Evolutionary conservation across 2,113 vertebrate species (phyloP).

Genomic region (Meleagris gallopavo): DNA sequence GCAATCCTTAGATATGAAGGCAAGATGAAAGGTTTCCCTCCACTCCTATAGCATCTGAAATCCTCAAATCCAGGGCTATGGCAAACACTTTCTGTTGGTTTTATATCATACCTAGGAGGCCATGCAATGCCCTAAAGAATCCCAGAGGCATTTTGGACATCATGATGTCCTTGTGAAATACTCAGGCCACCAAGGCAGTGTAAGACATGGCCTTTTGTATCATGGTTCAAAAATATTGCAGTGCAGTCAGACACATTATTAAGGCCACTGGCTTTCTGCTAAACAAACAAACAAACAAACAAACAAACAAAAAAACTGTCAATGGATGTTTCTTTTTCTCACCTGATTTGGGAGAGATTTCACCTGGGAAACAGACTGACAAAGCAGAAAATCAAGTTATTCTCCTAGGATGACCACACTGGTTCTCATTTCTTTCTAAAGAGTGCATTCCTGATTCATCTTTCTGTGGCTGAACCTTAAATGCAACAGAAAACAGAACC

Average conservation of each 20-base stretch:
- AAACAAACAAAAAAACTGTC: background rate
- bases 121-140: background rate
- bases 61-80: background rate
- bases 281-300: background rate
- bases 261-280: background rate
- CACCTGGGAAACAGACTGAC: constrained; percentile 4
- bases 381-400: constrained; percentile 12
- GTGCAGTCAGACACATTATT: background rate
- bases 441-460: background rate
- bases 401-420: background rate
- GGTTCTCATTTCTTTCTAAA: background rate
- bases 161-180: background rate
- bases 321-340: background rate
- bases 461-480: background rate
- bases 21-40: background rate
- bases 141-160: background rate
- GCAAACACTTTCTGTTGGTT: background rate
- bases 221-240: background rate
- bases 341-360: background rate
- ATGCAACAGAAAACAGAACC: background rate
- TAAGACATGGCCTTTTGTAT: background rate
- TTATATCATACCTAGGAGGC: background rate
- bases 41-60: background rate
- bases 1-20: background rate
- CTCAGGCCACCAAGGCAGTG: background rate